A percentile compares a stretch with the other conserved stretches of the same genome.
Evolutionary conservation across 1,140 invertebrate species (phyloP).

Genomic region (Bombus picipes): DNA sequence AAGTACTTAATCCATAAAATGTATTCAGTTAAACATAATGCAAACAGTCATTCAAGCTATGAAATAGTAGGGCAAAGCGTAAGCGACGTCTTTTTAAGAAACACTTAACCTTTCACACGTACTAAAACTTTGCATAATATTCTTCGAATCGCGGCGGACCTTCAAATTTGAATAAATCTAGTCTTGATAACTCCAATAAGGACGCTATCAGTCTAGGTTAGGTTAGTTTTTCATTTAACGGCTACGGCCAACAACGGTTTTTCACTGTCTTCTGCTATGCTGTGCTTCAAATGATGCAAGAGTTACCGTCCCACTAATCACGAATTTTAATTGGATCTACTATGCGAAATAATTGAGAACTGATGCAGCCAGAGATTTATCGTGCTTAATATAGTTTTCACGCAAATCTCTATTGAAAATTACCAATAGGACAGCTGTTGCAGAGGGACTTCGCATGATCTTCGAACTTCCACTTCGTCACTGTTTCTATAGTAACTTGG

Average conservation of each 20-base stretch:
- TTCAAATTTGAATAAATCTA: conserved; percentile 60
- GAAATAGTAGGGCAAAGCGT: neutral
- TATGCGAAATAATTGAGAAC: conserved; percentile 28
- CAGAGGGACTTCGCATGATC: conserved; percentile 40
- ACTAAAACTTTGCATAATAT: conserved; percentile 68
- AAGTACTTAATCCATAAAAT: neutral
- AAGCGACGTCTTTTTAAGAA: neutral
- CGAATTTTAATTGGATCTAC: conserved; percentile 44
- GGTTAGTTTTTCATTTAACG: conserved; percentile 71
- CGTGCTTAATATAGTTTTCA: conserved; percentile 34
- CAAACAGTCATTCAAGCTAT: conserved; percentile 10
- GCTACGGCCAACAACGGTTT: conserved; percentile 68
- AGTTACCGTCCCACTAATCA: conserved; percentile 29
- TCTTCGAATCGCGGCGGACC: conserved; percentile 23
- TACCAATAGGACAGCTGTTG: conserved; percentile 57
- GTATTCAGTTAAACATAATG: conserved; percentile 5
- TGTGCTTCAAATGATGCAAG: conserved; percentile 48
- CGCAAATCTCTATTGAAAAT: conserved; percentile 41
- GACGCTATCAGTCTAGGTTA: conserved; percentile 68
- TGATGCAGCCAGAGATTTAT: conserved; percentile 8
- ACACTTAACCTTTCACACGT: conserved; percentile 49
- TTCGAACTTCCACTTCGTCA: conserved; percentile 29
- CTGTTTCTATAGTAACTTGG: conserved; percentile 59
- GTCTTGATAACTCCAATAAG: conserved; percentile 60
- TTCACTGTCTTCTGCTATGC: conserved; percentile 55